A percentile compares a stretch with the other conserved stretches of the same genome.
Evolutionary conservation across 2,113 vertebrate genomes (phyloP).

Genomic region (Galbula dea): DNA sequence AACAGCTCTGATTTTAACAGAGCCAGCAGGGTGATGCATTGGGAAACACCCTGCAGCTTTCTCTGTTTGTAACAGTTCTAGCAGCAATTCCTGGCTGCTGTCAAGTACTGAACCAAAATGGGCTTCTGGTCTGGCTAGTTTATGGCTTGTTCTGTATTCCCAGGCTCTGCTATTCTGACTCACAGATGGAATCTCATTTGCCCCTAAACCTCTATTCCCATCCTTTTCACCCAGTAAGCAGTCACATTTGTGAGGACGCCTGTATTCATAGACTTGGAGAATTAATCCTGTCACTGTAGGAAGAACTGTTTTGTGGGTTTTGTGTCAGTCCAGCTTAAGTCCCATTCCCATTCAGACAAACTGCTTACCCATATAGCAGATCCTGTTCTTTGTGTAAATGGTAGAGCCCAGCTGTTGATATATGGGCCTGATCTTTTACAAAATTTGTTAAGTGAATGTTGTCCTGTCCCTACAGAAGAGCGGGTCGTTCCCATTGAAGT

Average conservation of each 20-base stretch:
- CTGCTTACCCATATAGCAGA: neutral
- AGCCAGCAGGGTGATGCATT: neutral
- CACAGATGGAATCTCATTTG: neutral
- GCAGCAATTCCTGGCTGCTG: neutral
- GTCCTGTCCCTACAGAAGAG: constrained; percentile 83
- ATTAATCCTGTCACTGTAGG: neutral
- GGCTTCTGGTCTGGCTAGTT: neutral
- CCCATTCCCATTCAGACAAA: neutral
- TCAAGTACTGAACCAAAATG: neutral
- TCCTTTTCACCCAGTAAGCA: neutral
- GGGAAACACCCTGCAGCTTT: neutral
- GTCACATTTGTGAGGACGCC: neutral
- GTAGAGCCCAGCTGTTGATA: neutral
- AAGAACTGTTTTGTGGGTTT: neutral
- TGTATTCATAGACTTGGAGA: neutral
- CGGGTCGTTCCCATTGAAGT: constrained; percentile 94
- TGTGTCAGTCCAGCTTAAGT: neutral
- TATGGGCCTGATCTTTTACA: neutral
- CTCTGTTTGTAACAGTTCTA: neutral
- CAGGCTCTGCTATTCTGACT: neutral
- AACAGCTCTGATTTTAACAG: neutral
- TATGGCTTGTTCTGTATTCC: neutral
- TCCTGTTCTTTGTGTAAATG: neutral
- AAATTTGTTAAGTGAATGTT: constrained; percentile 1
- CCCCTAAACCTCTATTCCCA: neutral